Evolutionary conservation across 2,888 invertebrate genomes (phyloP), one percentile per base, ranked within the genome.

Genomic region (Chromoteleia sp.): DNA sequence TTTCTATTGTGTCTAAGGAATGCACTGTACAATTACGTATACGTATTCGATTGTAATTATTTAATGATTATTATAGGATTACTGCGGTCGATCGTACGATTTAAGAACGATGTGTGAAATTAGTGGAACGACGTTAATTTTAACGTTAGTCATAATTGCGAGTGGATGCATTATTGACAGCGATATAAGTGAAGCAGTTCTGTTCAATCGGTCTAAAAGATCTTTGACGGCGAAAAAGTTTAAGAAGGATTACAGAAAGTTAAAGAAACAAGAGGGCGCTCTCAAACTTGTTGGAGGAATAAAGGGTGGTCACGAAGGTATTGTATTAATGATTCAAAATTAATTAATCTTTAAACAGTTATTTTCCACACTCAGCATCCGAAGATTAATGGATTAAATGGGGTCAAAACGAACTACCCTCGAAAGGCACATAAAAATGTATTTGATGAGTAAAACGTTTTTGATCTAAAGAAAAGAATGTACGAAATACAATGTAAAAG

Each of bases 211-310:
- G 10, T 71, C 80, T 59, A 92, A 90, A 84, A 93, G 92, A 84
- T 95, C 95, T 0, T 92, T 93, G 25, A 93, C 95, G 78, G 93
- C 96, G 12, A 95, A 94, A 87, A 95, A 95, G 83, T 93, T 96
- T 10, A 95, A 94, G 85, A 95, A 94, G 85, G 93, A 96, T 84
- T 92, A 96, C 83, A 96, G 95, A 86, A 94, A 94, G 76, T 92
- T 95, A 78, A 95, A 95, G 88, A 94, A 95, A 90, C 93, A 94
- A 84, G 96, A 97, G 85, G 97, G 96, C 7, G 95, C 94, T 74
- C 90, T 97, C 14, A 95, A 95, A 84, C 92, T 97, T 5, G 93
- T 95, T 0, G 96, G 96, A 15, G 84, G 90, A 6, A 82, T 67
- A 8, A 84, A 77, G 14, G 96, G 92, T 58, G 93, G 94, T 86